Base-by-base conservation (phyloP, 2,888 invertebrate species). In the Tetropium fuscum region DNA sequence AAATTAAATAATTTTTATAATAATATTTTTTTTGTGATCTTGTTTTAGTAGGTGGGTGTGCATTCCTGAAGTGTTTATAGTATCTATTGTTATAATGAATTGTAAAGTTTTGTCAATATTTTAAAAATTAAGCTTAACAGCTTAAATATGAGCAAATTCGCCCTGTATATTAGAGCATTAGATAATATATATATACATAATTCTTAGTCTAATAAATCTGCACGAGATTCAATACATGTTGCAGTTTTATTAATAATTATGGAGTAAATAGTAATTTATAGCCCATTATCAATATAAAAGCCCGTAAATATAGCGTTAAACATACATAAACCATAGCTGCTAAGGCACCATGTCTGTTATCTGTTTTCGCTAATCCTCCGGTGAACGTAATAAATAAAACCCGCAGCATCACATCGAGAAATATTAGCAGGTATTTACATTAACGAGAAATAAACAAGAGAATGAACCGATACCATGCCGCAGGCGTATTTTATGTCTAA, bases 241-340 rank as follows among this genome's bases (percentile, higher is more conserved):
- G 6, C 15, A 13, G 34, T 34, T 34, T 34, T 34, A 34, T 34
- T 34, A 34, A 34, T 34, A 34, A 34, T 34, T 34, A 34, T 6
- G 6, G 6, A 1, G 13, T 34, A 34, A 34, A 15, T 2, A 13
- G 15, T 0, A 34, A 34, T 34, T 34, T 34, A 34, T 34, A 1
- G 6, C 34, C 34, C 13, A 5, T 34, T 11, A 3, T n/a, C n/a
- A n/a, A n/a, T 13, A 34, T 34, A 34, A 27, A 34, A 13, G 1
- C 34, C 13, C 7, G 34, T 15, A 34, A 15, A 13, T 13, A 3
- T 13, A 2, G 13, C 15, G 7, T 2, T 34, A 34, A 34, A 34
- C 34, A 34, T n/a, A n/a, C 34, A 34, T 34, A 34, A 34, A 34
- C 13, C 7, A 34, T 32, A 4, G 32, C 11, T 10, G 32, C 11